A percentile compares a stretch with the other conserved stretches of the same genome.
phyloP scores from a whole-genome alignment of 2,888 invertebrate species.

The Chrysolina americana region DNA sequence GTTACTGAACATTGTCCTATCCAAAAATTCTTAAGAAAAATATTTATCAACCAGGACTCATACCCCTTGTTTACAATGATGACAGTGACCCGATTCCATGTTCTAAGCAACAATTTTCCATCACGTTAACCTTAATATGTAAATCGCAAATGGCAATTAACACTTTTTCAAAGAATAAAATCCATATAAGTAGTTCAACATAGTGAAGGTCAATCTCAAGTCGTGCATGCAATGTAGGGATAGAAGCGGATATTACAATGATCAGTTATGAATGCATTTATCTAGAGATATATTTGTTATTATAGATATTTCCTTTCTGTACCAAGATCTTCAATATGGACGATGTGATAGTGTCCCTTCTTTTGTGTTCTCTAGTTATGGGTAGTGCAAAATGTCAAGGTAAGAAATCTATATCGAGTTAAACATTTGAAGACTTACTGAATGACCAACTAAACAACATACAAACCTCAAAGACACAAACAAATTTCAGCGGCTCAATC shows the following conservation, averaged over 20 bases:
- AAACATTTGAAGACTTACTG: neutral
- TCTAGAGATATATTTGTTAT: neutral
- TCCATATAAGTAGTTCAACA: conserved; percentile 1
- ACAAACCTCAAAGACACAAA: too few relatives aligned
- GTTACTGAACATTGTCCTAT: too few relatives aligned
- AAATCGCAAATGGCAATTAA: neutral
- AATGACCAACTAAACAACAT: too few relatives aligned
- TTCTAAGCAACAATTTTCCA: conserved; percentile 1
- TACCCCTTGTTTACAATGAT: neutral
- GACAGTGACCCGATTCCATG: conserved; percentile 4
- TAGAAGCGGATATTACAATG: neutral
- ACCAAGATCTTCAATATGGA: neutral
- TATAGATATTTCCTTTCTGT: neutral
- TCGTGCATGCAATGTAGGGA: conserved; percentile 3
- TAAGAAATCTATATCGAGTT: neutral
- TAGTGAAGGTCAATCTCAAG: conserved; percentile 9
- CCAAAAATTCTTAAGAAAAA: too few relatives aligned
- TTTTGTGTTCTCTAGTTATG: neutral
- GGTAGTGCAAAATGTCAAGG: conserved; percentile 1
- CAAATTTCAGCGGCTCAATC: too few relatives aligned
- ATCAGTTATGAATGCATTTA: conserved; percentile 15
- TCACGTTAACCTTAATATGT: neutral
- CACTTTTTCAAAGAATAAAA: neutral
- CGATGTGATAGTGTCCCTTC: conserved; percentile 3
- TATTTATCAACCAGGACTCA: too few relatives aligned